A percentile compares a stretch with the other conserved stretches of the same genome.
These are phyloP conservation scores for Neomonachus schauinslandi DNA, from an alignment of 2,113 vertebrate genomes.

Conservation along the genomic window DNA sequence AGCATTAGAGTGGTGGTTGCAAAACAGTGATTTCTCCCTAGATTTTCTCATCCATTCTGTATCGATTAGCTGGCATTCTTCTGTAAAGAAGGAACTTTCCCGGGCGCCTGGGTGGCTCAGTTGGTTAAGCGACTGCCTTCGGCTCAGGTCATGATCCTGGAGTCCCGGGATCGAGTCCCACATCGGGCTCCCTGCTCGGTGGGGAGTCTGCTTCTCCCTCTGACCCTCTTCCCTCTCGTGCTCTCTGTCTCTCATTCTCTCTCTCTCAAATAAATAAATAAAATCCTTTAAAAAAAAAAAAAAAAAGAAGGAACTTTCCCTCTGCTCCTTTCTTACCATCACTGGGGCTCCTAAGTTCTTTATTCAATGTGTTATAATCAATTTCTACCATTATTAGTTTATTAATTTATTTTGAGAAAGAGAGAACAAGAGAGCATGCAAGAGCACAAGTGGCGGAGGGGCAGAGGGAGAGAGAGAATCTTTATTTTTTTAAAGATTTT, in stretches of 20 bases:
- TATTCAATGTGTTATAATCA: neutral
- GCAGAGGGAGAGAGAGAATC: neutral
- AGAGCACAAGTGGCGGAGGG: neutral
- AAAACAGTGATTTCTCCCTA: neutral
- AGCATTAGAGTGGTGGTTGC: neutral
- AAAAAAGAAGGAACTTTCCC: neutral
- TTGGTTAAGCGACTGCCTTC: too few species aligned
- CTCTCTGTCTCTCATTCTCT: too few species aligned
- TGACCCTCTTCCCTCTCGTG: too few species aligned
- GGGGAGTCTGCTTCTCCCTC: too few species aligned
- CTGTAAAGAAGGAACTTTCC: neutral
- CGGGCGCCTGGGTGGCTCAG: too few species aligned
- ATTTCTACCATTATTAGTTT: constrained; percentile 16
- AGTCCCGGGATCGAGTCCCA: too few species aligned
- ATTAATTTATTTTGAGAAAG: neutral
- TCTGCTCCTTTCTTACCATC: neutral
- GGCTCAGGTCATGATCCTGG: too few species aligned
- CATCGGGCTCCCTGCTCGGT: too few species aligned
- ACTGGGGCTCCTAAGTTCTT: neutral
- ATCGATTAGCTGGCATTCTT: neutral
- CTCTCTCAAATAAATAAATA: too few species aligned
- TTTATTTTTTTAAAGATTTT: too few species aligned
- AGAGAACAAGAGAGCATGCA: neutral
- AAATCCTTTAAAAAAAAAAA: too few species aligned
- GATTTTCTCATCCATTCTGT: neutral